These are phyloP conservation scores for Endotricha flammealis DNA, from an alignment of 2,888 invertebrate genomes.

Conservation along the genomic window DNA sequence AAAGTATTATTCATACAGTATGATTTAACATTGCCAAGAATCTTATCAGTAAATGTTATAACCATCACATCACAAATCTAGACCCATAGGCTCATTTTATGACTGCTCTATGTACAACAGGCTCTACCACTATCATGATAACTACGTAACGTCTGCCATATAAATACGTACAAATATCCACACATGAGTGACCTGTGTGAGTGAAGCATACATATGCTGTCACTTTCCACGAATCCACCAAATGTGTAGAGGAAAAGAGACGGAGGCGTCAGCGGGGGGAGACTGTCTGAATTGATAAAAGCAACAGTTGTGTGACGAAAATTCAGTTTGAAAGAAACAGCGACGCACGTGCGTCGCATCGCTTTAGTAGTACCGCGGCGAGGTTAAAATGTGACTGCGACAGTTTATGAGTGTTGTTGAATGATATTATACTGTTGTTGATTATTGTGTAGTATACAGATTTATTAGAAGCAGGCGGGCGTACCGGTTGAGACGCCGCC, in stretches of 20 bases:
- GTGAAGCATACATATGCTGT: conserved; percentile 40
- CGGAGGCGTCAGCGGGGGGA: conserved; percentile 46
- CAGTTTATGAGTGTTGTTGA: conserved; percentile 55
- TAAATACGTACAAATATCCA: conserved; percentile 31
- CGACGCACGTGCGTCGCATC: conserved; percentile 43
- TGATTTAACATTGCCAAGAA: conserved; percentile 8
- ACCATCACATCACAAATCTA: conserved; percentile 8
- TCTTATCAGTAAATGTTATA: conserved; percentile 16
- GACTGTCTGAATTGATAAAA: conserved; percentile 69
- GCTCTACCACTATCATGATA: conserved; percentile 22
- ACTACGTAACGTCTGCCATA: conserved; percentile 36
- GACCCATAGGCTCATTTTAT: conserved; percentile 16
- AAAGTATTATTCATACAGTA: neutral
- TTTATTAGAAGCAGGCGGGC: conserved; percentile 28
- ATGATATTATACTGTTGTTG: conserved; percentile 41
- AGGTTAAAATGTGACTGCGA: conserved; percentile 66
- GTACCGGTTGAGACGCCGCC: conserved; percentile 39
- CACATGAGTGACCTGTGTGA: conserved; percentile 35
- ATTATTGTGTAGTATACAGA: conserved; percentile 39
- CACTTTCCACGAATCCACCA: conserved; percentile 38
- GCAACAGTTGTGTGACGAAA: conserved; percentile 68
- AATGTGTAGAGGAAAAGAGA: conserved; percentile 51
- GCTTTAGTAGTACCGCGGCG: conserved; percentile 43
- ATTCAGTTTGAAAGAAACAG: conserved; percentile 66
- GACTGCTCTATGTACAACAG: conserved; percentile 17